Base-by-base conservation (phyloP, 1,140 invertebrate genomes). In the Drosophila saltans region DNA sequence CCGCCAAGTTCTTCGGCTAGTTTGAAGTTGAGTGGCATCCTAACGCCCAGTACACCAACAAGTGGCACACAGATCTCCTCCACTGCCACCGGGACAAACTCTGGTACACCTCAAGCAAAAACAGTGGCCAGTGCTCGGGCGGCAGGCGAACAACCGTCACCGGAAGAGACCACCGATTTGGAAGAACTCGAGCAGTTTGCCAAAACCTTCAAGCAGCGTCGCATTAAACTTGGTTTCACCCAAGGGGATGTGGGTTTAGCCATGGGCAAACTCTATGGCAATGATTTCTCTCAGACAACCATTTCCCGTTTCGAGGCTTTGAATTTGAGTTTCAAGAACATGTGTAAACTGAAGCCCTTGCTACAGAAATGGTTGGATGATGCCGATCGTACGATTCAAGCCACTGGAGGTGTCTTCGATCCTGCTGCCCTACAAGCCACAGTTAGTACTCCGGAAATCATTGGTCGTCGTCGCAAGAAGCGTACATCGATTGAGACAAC, bases 201-300 rank as follows among this genome's bases (percentile, higher is more conserved):
- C 21, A 98, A 99, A 92, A 98, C 97, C 1, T 99, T 99, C 92
- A 99, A 99, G 91, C 98, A 98, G 93, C 94, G 98, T 61, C 94
- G 98, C 78, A 99, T 99, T 78, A 99, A 99, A 93, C 94, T 99
- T 80, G 97, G 98, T 28, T 99, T 99, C 92, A 99, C 98, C 1
- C 98, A 99, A 93, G 98, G 98, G 26, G 98, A 99, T 92, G 98
- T 99, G 10, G 98, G 98, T 1, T 94, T 99, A 40, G 98, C 98
- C 28, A 98, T 99, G 97, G 98, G 98, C 52, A 99, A 99, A 92
- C 94, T 99, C 1, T 99, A 99, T 91, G 98, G 98, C 33, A 99
- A 99, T 92, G 98, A 99, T 92, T 99, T 99, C 93, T 99, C 98
- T 10, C 98, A 99, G 93, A 99, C 98, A 26, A 99, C 98, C 40